Evolutionary conservation across 2,888 invertebrate genomes (phyloP), one percentile per base, ranked within the genome.

Genomic region (Caenorhabditis plicata): DNA sequence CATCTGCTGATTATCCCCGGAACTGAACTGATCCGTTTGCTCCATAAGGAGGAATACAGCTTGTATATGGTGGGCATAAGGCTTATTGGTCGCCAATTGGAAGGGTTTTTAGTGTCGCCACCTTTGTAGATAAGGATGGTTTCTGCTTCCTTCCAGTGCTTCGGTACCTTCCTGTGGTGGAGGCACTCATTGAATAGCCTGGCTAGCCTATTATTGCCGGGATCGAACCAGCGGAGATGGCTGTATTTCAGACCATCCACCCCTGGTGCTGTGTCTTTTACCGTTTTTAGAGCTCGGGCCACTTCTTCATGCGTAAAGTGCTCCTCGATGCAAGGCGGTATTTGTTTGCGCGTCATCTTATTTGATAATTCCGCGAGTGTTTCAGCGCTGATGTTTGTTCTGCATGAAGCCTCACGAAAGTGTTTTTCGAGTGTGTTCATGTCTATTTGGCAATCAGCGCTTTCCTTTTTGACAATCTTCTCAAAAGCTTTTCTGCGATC

Each of bases 371-470:
- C 35, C 13, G 26, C 17, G 2, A 50, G 42, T 4, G 25, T 31
- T 22, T 42, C 43, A 26, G 20, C n/a, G 2, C 43, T 33, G 2
- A 50, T 43, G 31, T 50, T 52, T 4, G 52, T 52, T 4, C 32
- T 20, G 4, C 33, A 20, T 1, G 45, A 46, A 9, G 52, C 46
- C 9, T 17, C 17, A 1, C 4, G 20, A 29, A 52, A 52, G 32
- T 15, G 15, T 11, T 29, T 22, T 29, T 47, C 47, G 9, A 52
- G 4, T 5, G 26, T 40, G 3, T 23, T 33, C 1, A 48, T 32
- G 2, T 29, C 22, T 15, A 51, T 44, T 17, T 39, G 32, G n/a
- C 44, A 36, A 17, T 26, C 11, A 9, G 3, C 2, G n/a, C 25
- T 11, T 5, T 22, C 26, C 17, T 38, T 36, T 19, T 4, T 4